These are phyloP conservation scores for Eilema caniola DNA, from an alignment of 2,888 invertebrate species.

Conservation along the genomic window DNA sequence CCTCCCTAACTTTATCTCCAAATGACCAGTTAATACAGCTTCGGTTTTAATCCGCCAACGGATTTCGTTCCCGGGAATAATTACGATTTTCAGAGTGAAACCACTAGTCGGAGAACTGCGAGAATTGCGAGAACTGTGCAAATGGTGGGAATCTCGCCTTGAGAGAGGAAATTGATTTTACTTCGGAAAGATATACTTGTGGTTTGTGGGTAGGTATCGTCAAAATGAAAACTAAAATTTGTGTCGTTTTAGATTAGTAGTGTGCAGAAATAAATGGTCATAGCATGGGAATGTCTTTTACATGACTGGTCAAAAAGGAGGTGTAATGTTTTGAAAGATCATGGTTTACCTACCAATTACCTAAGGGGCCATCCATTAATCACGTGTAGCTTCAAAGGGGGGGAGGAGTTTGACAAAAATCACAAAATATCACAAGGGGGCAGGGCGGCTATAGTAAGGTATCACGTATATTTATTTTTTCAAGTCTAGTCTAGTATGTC, in stretches of 20 bases:
- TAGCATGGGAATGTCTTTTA: background rate
- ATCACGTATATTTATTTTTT: no score
- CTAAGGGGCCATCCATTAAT: no score
- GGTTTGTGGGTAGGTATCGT: no score
- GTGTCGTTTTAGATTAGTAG: background rate
- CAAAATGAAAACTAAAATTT: background rate
- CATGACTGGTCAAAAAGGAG: background rate
- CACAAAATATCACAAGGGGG: no score
- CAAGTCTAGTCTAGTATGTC: no score
- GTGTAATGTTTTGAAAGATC: background rate
- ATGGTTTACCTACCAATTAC: no score
- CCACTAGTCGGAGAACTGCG: conserved; percentile 29
- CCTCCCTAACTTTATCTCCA: conserved; percentile 43
- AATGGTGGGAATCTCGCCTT: conserved; percentile 37
- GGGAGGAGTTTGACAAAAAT: no score
- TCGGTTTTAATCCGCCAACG: conserved; percentile 59
- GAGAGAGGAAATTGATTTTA: conserved; percentile 41
- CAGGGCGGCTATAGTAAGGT: no score
- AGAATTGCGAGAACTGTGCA: conserved; percentile 41
- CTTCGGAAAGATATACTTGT: conserved; percentile 12
- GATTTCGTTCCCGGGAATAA: conserved; percentile 50
- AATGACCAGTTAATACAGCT: conserved; percentile 66
- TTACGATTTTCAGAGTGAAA: conserved; percentile 52
- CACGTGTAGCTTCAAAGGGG: no score
- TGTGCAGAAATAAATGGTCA: background rate